A percentile compares a stretch with the other conserved stretches of the same genome.
phyloP scores from a whole-genome alignment of 1,140 invertebrate species.

The Homarus americanus region DNA sequence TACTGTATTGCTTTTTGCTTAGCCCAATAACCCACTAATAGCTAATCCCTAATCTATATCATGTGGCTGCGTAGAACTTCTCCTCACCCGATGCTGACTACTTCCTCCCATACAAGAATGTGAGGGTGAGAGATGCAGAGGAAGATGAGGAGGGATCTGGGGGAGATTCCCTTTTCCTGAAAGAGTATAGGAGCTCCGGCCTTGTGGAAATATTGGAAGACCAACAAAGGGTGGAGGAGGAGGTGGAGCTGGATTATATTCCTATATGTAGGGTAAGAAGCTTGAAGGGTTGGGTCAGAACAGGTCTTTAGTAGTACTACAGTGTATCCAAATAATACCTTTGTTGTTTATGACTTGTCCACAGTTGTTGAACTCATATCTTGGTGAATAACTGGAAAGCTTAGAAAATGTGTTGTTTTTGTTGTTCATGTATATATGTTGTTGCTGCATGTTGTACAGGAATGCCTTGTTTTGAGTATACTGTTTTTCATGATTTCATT shows the following conservation, averaged over 20 bases:
- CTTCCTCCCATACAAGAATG: constrained; percentile 60
- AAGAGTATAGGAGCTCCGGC: constrained; percentile 32
- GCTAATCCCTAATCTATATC: constrained; percentile 35
- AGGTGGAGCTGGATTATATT: constrained; percentile 53
- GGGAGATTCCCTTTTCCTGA: constrained; percentile 9
- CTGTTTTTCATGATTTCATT: neutral
- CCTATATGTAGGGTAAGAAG: constrained; percentile 67
- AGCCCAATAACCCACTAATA: constrained; percentile 35
- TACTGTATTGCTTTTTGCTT: constrained; percentile 24
- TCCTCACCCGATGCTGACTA: constrained; percentile 55
- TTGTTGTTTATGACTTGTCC: neutral
- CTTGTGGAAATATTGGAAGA: constrained; percentile 41
- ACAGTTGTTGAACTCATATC: neutral
- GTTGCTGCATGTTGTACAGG: neutral
- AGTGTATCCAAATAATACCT: neutral
- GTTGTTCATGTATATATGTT: too few species aligned
- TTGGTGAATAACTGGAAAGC: neutral
- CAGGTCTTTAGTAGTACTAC: neutral
- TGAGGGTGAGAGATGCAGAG: constrained; percentile 32
- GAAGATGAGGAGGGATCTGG: constrained; percentile 39
- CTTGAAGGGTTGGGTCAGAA: constrained; percentile 19
- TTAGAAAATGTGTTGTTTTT: neutral
- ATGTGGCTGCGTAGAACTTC: constrained; percentile 51
- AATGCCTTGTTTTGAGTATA: neutral
- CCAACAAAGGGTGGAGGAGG: constrained; percentile 51